These are phyloP conservation scores for Pandion haliaetus DNA, from an alignment of 2,113 vertebrate genomes.

Conservation along the genomic window DNA sequence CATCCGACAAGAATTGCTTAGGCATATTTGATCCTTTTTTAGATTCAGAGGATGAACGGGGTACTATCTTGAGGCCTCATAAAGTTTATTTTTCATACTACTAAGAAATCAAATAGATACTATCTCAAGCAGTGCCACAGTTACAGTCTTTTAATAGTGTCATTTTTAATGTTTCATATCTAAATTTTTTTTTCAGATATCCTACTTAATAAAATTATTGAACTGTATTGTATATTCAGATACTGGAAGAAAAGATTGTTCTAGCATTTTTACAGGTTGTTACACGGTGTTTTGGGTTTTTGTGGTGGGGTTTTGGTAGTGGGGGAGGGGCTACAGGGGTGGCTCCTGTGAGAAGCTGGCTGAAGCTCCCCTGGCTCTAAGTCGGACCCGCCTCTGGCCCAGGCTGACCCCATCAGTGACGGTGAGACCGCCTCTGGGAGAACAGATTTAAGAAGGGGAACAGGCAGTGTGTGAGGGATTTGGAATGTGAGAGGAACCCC, in stretches of 20 bases:
- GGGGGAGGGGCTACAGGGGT: no score
- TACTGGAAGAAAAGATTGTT: neutral
- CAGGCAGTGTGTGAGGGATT: accelerated
- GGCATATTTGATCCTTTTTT: neutral
- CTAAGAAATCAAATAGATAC: neutral
- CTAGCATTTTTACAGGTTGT: neutral
- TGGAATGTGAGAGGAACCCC: no score
- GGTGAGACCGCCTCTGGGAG: no score
- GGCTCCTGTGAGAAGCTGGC: no score
- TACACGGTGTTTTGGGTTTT: neutral
- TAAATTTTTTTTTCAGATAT: neutral
- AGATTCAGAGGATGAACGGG: neutral
- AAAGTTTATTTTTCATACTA: neutral
- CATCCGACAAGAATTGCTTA: neutral
- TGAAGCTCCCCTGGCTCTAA: no score
- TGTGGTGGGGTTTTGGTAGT: no score
- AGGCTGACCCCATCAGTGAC: no score
- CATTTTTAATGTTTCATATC: neutral
- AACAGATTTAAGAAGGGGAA: no score
- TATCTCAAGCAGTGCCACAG: neutral
- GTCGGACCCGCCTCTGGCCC: no score
- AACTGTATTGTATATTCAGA: neutral
- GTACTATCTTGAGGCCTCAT: neutral
- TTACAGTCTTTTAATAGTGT: neutral
- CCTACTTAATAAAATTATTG: neutral